Percentiles rank a stretch among this genome's conserved stretches.
phyloP scores from a whole-genome alignment of 2,113 vertebrate species.

The Dendropsophus ebraccatus region DNA sequence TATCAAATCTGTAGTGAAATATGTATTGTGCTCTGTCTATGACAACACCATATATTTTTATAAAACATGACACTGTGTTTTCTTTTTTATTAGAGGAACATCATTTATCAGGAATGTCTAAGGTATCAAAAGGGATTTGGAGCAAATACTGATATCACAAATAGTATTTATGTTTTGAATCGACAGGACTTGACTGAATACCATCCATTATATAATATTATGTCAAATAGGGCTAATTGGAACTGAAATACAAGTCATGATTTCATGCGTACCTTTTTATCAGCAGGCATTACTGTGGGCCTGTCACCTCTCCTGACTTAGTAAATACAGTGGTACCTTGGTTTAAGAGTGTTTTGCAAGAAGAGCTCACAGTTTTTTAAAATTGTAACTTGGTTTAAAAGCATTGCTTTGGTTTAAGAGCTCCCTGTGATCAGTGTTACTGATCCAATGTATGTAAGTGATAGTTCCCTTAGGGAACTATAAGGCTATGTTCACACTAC shows the following conservation, averaged over 20 bases:
- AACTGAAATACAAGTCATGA: background rate
- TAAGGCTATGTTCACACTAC: too few species aligned
- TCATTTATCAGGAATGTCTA: slow-evolving; percentile 25
- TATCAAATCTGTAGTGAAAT: slow-evolving; percentile 36
- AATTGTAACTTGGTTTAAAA: too few species aligned
- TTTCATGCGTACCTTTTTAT: background rate
- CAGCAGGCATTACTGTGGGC: too few species aligned
- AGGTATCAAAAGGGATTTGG: slow-evolving; percentile 36
- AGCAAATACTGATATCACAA: slow-evolving; percentile 22
- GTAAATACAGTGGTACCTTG: too few species aligned
- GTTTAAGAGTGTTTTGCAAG: too few species aligned
- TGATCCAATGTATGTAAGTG: too few species aligned
- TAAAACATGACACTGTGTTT: slow-evolving; percentile 36
- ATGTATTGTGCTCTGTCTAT: background rate
- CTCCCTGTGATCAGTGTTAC: too few species aligned
- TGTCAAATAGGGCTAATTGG: background rate
- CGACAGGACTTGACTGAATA: background rate
- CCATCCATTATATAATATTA: background rate
- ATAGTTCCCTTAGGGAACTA: too few species aligned
- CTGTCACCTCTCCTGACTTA: too few species aligned
- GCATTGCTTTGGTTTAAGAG: too few species aligned
- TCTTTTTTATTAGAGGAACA: slow-evolving; percentile 19
- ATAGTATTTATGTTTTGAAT: slow-evolving; percentile 10
- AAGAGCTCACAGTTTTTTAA: too few species aligned
- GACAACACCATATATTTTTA: slow-evolving; percentile 44